Evolutionary conservation across 2,797 vertebrate species (phyloP), one percentile per base, ranked within the genome.

Genomic region (Dipus sagitta): DNA sequence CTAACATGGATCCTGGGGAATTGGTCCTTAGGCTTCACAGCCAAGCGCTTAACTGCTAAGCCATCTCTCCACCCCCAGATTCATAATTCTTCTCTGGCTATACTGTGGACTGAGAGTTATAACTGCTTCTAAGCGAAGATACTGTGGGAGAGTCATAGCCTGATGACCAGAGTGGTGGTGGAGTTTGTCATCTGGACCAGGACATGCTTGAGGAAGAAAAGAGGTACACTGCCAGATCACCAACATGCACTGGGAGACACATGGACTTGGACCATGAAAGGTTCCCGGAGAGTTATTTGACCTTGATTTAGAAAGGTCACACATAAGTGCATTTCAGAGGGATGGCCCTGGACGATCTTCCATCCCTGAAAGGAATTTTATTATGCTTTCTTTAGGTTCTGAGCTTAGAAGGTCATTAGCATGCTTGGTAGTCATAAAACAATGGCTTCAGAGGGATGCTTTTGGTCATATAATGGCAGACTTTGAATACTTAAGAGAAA

Each of bases 201-300:
- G 34, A 34, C 64, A 12, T 0, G 1, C 24, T 32, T 68, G 58
- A 65, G 47, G 62, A 60, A 20, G n/a, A 90, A 62, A 74, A 38
- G 30, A 13, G 3, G 4, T 20, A 26, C 1, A 3, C 0, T 8
- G 20, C 3, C 14, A 18, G 28, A 21, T 42, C 21, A 9, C 7
- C 18, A 52, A 34, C 4, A 26, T 6, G 13, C 76, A 30, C 8
- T 1, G 8, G 38, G 13, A 18, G 17, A 24, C 21, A 11, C 17
- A 47, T 42, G 2, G 0, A 12, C 47, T 58, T 8, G 68, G 13
- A 5, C 2, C 6, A 12, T 4, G 12, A 15, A 68, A 13, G 14
- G 65, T 18, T 23, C 6, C 54, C 72, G 70, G 34, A 54, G 12
- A 28, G 30, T 3, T 28, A 8, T 38, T 4, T 74, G 74, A 38